Percentiles rank a stretch among this genome's conserved stretches.
These are phyloP conservation scores for Hippocampus kuda DNA, from an alignment of 2,797 vertebrate genomes.

Conservation along the genomic window DNA sequence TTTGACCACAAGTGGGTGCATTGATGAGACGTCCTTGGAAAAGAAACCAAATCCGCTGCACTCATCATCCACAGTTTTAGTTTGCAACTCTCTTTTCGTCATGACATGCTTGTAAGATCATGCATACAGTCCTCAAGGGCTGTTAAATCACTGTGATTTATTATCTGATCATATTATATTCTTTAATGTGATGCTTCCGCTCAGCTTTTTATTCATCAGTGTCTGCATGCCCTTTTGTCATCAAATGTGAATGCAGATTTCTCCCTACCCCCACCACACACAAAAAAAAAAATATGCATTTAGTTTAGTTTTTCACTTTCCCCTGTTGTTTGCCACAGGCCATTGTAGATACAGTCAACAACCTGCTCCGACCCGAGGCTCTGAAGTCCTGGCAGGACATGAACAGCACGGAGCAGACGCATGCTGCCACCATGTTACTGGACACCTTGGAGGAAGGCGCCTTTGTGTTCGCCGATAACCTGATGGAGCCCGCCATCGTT, in stretches of 20 bases:
- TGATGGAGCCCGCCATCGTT: slow-evolving; percentile 90
- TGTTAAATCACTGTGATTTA: neutral
- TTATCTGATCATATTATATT: neutral
- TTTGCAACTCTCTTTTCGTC: neutral
- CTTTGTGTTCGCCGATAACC: slow-evolving; percentile 96
- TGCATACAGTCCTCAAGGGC: neutral
- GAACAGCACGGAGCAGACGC: slow-evolving; percentile 96
- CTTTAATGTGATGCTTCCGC: slow-evolving; percentile 10
- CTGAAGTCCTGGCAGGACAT: slow-evolving; percentile 96
- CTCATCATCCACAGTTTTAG: neutral
- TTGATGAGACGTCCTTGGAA: slow-evolving; percentile 1
- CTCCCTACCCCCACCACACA: neutral
- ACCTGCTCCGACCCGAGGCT: slow-evolving; percentile 90
- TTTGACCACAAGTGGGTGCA: neutral
- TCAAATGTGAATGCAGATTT: neutral
- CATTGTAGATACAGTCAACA: slow-evolving; percentile 98
- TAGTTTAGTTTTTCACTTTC: neutral
- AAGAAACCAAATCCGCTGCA: neutral
- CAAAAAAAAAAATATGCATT: neutral
- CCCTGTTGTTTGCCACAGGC: slow-evolving; percentile 68
- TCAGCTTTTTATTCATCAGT: slow-evolving; percentile 17
- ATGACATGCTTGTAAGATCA: slow-evolving; percentile 8
- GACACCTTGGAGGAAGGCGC: slow-evolving; percentile 97
- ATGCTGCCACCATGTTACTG: slow-evolving; percentile 96
- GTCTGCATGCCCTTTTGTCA: slow-evolving; percentile 37